Conservation (phyloP, 2,113 vertebrate genomes). For the Kryptolebias marmoratus region DNA sequence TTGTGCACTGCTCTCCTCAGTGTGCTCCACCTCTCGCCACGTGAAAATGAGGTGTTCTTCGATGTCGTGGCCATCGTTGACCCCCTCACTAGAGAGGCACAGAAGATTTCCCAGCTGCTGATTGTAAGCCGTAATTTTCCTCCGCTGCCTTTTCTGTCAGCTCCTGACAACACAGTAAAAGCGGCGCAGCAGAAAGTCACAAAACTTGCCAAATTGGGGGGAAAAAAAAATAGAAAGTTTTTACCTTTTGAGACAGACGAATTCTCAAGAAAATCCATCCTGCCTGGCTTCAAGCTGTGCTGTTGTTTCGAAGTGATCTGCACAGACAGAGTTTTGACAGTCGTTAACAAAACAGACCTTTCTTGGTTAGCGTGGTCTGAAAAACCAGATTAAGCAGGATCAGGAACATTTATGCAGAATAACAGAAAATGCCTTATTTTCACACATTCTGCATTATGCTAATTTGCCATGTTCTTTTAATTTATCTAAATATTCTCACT, state of each 20-base stretch:
- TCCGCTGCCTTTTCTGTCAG: not conserved
- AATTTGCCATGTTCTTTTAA: too few relatives aligned
- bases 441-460: too few relatives aligned
- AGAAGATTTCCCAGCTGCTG: slow-evolving; percentile 90
- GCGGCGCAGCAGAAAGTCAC: slow-evolving; percentile 1
- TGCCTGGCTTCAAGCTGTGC: not conserved
- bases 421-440: too few relatives aligned
- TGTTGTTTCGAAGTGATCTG: not conserved
- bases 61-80: slow-evolving; percentile 91
- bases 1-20: slow-evolving; percentile 79
- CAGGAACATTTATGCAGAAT: too few relatives aligned
- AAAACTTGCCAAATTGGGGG: not conserved
- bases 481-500: too few relatives aligned
- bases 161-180: slow-evolving; percentile 15
- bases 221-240: not conserved
- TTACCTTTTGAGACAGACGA: not conserved
- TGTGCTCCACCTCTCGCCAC: slow-evolving; percentile 83
- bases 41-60: slow-evolving; percentile 85
- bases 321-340: not conserved
- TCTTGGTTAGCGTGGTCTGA: not conserved
- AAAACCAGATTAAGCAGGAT: too few relatives aligned
- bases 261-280: not conserved
- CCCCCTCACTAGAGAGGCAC: slow-evolving; percentile 91
- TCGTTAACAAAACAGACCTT: not conserved
- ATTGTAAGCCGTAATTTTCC: slow-evolving; percentile 82